Base-by-base conservation (phyloP, 2,888 invertebrate species). In the Phymatocera aterrima region DNA sequence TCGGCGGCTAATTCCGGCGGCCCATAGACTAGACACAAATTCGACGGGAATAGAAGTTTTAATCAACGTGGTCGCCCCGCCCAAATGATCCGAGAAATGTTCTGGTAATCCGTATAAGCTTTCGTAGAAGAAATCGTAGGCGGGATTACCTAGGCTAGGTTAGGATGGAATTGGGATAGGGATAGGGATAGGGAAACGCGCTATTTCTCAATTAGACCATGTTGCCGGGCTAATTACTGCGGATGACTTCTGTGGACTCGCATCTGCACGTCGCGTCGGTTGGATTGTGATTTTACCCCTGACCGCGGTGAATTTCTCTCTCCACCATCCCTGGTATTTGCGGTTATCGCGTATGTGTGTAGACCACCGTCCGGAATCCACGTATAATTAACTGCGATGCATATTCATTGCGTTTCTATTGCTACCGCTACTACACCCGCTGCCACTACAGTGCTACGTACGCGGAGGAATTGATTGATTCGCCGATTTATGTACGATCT, bases 241-340 rank as follows among this genome's bases (percentile, higher is more conserved):
- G 72, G 51, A 51, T 72, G 72, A 72, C 72, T 72, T 72, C 72
- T 72, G 34, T 43, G 72, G 51, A 48, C 51, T 72, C 72, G 72
- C 48, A 46, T 68, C n/a, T n/a, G n/a, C 68, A 46, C 24, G 24
- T 68, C 24, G n/a, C n/a, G n/a, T n/a, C n/a, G n/a, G n/a, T n/a
- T n/a, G 43, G 65, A 43, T 24, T 48, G 43, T 51, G 70, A 72
- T 72, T 72, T 57, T n/a, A 21, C 28, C 68, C 48, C n/a, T 18
- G 51, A 72, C 48, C 51, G 18, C 48, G 24, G 70, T 8, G 70
- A 72, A 72, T 72, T 72, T 48, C 70, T 48, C 48, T 34, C 48
- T n/a, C n/a, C n/a, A n/a, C 70, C 70, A 18, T 6, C 24, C 15
- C 70, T 43, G 51, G 70, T 72, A 72, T 72, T 72, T 48, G 70